Base-by-base conservation (phyloP, 2,797 vertebrate species). In the Acanthis flammea region DNA sequence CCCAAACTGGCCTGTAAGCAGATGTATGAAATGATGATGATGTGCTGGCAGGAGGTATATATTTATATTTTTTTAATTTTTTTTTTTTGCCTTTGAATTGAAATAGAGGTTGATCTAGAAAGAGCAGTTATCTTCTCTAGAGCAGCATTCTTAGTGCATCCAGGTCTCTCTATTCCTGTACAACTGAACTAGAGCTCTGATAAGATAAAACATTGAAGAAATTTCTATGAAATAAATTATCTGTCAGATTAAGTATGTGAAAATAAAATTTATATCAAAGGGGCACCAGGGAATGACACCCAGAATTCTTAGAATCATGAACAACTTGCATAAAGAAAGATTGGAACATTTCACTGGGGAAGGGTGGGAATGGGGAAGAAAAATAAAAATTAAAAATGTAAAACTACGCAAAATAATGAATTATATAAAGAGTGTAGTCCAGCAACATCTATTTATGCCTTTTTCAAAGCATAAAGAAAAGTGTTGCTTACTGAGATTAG, bases 31-130 rank as follows among this genome's bases (percentile, higher is more conserved):
- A 97, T 99, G 95, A 99, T 99, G 99, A 96, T 98, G 90, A 95
- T 96, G 47, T 99, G 99, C 90, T 99, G 99, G 99, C 97, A 97
- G 35, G 98, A 99, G 98, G 99, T 99, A 97, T 6, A 2, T 31
- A 28, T 44, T n/a, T 60, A 98, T 99, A 97, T 5, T 24, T 9
- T 31, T 23, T 54, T 22, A 54, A 57, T 7, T 42, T 42, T 19
- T 9, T 37, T 48, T 65, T 88, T 61, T 85, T 42, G 16, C 27
- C 54, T 91, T 79, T 85, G 24, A 81, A 37, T 44, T 88, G 19
- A 55, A 77, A 65, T n/a, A 70, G 51, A 24, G 3, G 10, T 76
- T 13, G 45, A 9, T 88, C 19, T 63, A 75, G 68, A 44, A 67
- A 62, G 11, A 67, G 19, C 7, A 44, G 2, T 54, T 72, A 47